Evolutionary conservation across 2,888 invertebrate species (phyloP).

Genomic region (Quadriops clusia): DNA sequence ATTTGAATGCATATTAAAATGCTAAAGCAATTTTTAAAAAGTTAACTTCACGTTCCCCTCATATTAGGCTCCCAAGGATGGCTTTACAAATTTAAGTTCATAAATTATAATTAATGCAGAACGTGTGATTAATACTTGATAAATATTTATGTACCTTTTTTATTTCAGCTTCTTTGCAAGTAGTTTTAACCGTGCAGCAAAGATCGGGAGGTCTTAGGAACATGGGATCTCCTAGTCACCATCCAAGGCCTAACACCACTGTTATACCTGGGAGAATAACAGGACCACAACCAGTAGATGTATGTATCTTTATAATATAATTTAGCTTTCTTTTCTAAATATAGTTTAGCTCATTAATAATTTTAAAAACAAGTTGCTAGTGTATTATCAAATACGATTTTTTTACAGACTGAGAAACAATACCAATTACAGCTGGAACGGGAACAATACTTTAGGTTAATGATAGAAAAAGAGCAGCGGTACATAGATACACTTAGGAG

Average conservation of each 20-base stretch:
- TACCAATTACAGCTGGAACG: conserved; percentile 73
- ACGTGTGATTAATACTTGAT: too few relatives aligned
- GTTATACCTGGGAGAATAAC: conserved; percentile 52
- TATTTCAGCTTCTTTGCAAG: conserved; percentile 52
- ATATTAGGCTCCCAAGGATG: neutral
- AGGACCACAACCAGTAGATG: conserved; percentile 79
- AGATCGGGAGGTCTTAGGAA: conserved; percentile 34
- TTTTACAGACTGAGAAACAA: conserved; percentile 68
- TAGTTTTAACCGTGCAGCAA: conserved; percentile 58
- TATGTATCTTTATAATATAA: conserved; percentile 41
- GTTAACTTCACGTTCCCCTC: neutral
- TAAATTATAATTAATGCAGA: neutral
- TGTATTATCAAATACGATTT: conserved; percentile 11
- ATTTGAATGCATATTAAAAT: too few relatives aligned
- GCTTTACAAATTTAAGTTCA: neutral
- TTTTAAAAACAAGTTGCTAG: neutral
- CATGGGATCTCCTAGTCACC: conserved; percentile 39
- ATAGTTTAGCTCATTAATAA: neutral
- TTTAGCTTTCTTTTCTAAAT: conserved; percentile 2
- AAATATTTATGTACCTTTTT: conserved; percentile 2
- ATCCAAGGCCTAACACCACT: conserved; percentile 36
- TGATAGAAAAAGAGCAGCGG: conserved; percentile 79
- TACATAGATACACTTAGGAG: conserved; percentile 69
- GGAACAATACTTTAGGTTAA: conserved; percentile 73
- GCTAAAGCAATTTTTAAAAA: too few relatives aligned